These are phyloP conservation scores for Cebidichthys violaceus DNA, from an alignment of 2,113 vertebrate genomes.

Conservation along the genomic window DNA sequence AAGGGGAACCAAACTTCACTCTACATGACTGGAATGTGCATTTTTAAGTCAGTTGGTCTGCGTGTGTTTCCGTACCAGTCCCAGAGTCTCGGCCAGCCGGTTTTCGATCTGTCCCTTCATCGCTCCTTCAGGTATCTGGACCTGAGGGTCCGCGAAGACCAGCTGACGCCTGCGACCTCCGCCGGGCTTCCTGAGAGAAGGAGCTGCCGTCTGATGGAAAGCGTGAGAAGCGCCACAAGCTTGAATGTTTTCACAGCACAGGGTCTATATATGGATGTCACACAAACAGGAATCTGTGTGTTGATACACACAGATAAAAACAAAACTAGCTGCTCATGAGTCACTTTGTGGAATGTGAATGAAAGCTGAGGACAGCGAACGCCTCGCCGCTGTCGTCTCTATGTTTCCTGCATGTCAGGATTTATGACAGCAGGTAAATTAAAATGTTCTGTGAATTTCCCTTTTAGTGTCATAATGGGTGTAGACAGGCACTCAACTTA, in stretches of 20 bases:
- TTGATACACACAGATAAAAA: constrained; percentile 49
- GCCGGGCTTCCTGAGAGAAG: constrained; percentile 34
- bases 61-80: constrained; percentile 73
- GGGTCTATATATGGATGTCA: constrained; percentile 12
- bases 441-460: background rate
- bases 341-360: constrained; percentile 54
- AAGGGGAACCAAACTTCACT: background rate
- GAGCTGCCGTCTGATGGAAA: constrained; percentile 20
- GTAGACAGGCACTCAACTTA: background rate
- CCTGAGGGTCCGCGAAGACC: constrained; percentile 82
- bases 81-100: constrained; percentile 71
- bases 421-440: background rate
- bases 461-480: background rate
- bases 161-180: constrained; percentile 72
- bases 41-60: background rate
- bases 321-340: constrained; percentile 28
- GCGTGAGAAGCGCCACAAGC: background rate
- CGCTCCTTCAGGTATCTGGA: constrained; percentile 82
- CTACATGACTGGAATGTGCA: background rate
- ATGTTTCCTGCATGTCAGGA: background rate
- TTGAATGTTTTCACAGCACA: background rate
- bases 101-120: constrained; percentile 81
- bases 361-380: background rate
- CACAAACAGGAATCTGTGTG: background rate
- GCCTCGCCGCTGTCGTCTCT: background rate